Conservation (phyloP, 2,113 vertebrate species). For the Channa maculata region DNA sequence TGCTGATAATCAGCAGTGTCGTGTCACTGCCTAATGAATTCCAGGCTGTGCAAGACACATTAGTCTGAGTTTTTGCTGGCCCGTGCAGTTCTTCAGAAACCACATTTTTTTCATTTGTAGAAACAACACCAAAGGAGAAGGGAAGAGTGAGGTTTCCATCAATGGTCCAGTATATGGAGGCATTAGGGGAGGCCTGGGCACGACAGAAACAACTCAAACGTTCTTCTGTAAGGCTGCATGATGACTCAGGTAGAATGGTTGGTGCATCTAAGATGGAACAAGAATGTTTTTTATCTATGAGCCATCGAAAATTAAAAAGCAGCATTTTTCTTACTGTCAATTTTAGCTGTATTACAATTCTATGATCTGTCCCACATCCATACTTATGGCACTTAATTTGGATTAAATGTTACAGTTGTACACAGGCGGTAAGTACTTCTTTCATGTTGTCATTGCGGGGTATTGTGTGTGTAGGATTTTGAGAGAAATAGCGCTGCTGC, state of each 20-base stretch:
- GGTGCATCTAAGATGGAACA: constrained; percentile 46
- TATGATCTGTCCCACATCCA: too few species aligned
- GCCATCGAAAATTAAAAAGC: too few species aligned
- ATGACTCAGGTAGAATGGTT: constrained; percentile 46
- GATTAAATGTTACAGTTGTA: too few species aligned
- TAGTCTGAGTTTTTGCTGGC: background rate
- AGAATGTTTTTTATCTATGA: background rate
- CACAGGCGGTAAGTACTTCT: too few species aligned
- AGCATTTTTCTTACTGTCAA: too few species aligned
- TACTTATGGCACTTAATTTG: too few species aligned
- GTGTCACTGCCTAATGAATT: constrained; percentile 34
- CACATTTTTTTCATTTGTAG: background rate
- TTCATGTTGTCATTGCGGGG: too few species aligned
- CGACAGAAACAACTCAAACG: constrained; percentile 51
- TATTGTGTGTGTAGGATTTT: too few species aligned
- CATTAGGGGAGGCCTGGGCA: constrained; percentile 44
- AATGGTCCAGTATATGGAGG: constrained; percentile 53
- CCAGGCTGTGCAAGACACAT: constrained; percentile 41
- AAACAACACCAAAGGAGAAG: background rate
- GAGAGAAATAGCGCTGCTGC: too few species aligned
- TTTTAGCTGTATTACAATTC: too few species aligned
- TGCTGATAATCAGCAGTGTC: constrained; percentile 1
- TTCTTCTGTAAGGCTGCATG: constrained; percentile 27
- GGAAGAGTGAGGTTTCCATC: constrained; percentile 26
- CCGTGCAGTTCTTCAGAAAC: constrained; percentile 12